Evolutionary conservation across 2,113 vertebrate species (phyloP), one percentile per base, ranked within the genome.

Genomic region (Pipra filicauda): DNA sequence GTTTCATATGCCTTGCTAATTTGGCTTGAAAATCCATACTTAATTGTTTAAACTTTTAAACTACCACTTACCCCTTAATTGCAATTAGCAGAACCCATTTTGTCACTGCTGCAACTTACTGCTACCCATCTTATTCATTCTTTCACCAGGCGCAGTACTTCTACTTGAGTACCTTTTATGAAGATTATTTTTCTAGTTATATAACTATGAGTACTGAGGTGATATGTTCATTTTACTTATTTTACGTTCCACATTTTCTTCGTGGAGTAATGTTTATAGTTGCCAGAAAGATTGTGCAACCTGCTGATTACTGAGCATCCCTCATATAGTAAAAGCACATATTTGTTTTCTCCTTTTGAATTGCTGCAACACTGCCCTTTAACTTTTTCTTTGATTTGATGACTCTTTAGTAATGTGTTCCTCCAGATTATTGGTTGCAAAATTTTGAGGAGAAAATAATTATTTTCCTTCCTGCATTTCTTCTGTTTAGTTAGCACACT

Each of bases 391-490:
- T 48, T 27, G 5, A 28, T 73, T 85, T 85, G 12, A 17, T 48
- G 39, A 64, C 31, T 71, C 3, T 48, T 39, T 33, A 71, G 28
- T 41, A 71, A 44, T 3, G 2, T 16, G 23, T 64, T 61, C 23
- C 6, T 67, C 8, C n/a, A 48, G 23, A 48, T 44, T 54, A 54
- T 41, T 35, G 15, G 7, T 51, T 30, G 33, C 51, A 61, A 61
- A 22, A 39, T 43, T 33, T 39, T 0, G 2, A 6, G 20, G 3
- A 0, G 1, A 18, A 48, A 15, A 41, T 41, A 65, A 33, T 11
- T 80, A 44, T 21, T 33, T 59, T 81, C 11, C 22, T 82, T 19
- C 22, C 62, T 46, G 3, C 0, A 15, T 46, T 11, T 92, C 23
- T 73, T 76, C 22, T 73, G 5, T 48, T 86, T 62, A 28, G 5